These are phyloP conservation scores for Nesoenas mayeri DNA, from an alignment of 2,113 vertebrate species.

Conservation along the genomic window DNA sequence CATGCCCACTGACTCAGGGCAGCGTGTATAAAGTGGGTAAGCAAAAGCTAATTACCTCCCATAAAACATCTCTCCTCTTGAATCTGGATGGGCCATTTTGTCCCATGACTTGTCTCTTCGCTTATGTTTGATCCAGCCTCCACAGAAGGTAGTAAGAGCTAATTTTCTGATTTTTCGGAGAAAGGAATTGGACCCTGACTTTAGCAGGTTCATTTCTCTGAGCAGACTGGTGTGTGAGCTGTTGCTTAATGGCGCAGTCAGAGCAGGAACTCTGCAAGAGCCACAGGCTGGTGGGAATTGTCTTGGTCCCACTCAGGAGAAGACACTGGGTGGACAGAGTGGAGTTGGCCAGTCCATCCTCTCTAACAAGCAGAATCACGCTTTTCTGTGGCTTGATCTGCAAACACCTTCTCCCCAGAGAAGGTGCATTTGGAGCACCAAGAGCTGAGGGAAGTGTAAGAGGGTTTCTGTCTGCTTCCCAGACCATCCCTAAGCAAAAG, in stretches of 20 bases:
- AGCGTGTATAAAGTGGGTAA: background rate
- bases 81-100: background rate
- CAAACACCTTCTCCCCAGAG: background rate
- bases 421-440: background rate
- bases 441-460: background rate
- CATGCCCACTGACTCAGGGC: background rate
- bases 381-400: background rate
- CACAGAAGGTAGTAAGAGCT: background rate
- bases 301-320: background rate
- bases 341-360: background rate
- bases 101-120: background rate
- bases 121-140: background rate
- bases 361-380: background rate
- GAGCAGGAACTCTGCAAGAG: background rate
- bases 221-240: background rate
- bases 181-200: background rate
- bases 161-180: background rate
- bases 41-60: background rate
- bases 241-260: background rate
- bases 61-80: background rate
- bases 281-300: background rate
- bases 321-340: background rate
- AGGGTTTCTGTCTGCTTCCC: background rate
- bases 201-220: background rate
- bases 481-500: background rate